Evolutionary conservation across 2,888 invertebrate species (phyloP).

Genomic region (Drosophila anomalipes): DNA sequence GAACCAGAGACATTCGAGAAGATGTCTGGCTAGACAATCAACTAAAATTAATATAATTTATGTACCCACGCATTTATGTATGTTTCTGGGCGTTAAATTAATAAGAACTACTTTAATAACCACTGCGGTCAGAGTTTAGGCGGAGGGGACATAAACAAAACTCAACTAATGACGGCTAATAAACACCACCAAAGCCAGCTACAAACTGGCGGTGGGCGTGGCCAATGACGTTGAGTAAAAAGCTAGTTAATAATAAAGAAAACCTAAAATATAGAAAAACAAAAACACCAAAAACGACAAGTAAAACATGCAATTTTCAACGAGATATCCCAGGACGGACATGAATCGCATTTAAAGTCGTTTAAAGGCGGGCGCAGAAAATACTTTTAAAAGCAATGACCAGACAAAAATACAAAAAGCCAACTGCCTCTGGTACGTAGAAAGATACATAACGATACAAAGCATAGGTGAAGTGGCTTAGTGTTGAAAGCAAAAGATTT

Average conservation of each 20-base stretch:
- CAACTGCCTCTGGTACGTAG: slow-evolving; percentile 3
- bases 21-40: slow-evolving; percentile 7
- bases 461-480: slow-evolving; percentile 38
- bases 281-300: slow-evolving; percentile 21
- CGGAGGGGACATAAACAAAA: slow-evolving; percentile 50
- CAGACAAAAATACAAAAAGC: slow-evolving; percentile 43
- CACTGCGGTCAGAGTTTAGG: slow-evolving; percentile 38
- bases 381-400: slow-evolving; percentile 76
- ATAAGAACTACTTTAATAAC: slow-evolving; percentile 55
- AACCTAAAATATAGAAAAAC: slow-evolving; percentile 26
- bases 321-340: slow-evolving; percentile 51
- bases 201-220: slow-evolving; percentile 37
- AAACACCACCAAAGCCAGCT: slow-evolving; percentile 19
- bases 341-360: slow-evolving; percentile 74
- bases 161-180: slow-evolving; percentile 61
- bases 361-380: slow-evolving; percentile 51
- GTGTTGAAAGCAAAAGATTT: slow-evolving; percentile 76
- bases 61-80: slow-evolving; percentile 23
- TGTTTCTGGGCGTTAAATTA: slow-evolving; percentile 53
- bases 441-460: background rate
- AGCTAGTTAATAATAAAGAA: slow-evolving; percentile 69
- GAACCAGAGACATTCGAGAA: background rate
- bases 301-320: slow-evolving; percentile 71
- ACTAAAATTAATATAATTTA: slow-evolving; percentile 38
- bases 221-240: slow-evolving; percentile 39